A percentile compares a stretch with the other conserved stretches of the same genome.
These are phyloP conservation scores for Bombus consobrinus DNA, from an alignment of 1,140 invertebrate species.

Conservation along the genomic window DNA sequence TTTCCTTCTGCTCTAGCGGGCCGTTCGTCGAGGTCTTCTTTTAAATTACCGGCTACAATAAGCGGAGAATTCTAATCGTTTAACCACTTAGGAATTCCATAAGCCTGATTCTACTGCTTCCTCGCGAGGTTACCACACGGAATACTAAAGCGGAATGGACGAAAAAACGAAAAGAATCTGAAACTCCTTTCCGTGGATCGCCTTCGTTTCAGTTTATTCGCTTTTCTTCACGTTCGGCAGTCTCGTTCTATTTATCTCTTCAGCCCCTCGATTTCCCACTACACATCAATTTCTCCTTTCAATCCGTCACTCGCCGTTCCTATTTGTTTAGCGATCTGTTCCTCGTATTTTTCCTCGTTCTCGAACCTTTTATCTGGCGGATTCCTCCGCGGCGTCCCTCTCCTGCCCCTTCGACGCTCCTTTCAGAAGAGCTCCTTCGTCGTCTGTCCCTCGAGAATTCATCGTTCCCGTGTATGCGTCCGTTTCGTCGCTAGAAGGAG, in stretches of 20 bases:
- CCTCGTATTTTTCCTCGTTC: constrained; percentile 26
- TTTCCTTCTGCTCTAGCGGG: background rate
- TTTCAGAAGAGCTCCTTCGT: constrained; percentile 32
- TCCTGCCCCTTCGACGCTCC: background rate
- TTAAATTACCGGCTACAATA: background rate
- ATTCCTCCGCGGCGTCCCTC: constrained; percentile 10
- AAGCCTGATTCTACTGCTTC: background rate
- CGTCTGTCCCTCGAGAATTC: constrained; percentile 37
- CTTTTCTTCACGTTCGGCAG: constrained; percentile 1
- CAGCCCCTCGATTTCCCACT: constrained; percentile 36
- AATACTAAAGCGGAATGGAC: background rate
- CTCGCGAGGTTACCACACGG: background rate
- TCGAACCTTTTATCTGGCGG: constrained; percentile 17
- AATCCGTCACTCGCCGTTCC: constrained; percentile 41
- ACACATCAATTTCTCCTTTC: constrained; percentile 47
- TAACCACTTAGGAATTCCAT: background rate
- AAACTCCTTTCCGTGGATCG: background rate
- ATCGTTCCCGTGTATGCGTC: constrained; percentile 5
- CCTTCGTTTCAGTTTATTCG: background rate
- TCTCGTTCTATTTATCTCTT: constrained; percentile 22
- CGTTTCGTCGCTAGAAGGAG: background rate
- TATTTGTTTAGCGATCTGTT: constrained; percentile 50
- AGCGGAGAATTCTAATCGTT: constrained; percentile 4
- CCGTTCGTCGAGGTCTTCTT: background rate
- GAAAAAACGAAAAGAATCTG: background rate